Conservation (phyloP, 2,888 invertebrate genomes). For the Linnaemya tessellans region DNA sequence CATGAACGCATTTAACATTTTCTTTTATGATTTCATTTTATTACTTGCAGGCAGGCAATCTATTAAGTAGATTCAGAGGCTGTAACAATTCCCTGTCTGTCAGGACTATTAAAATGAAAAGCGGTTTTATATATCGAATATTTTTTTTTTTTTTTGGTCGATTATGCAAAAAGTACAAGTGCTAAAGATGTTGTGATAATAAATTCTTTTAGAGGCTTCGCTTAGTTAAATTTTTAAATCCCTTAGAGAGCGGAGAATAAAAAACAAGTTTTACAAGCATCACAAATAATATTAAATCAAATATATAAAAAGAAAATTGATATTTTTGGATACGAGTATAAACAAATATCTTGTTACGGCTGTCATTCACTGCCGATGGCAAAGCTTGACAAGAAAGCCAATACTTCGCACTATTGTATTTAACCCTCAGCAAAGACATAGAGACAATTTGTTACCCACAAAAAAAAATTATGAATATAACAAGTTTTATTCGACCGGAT, state of each 20-base stretch:
- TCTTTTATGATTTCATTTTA: not conserved
- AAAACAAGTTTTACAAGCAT: not conserved
- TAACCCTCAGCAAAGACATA: too few relatives aligned
- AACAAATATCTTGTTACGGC: too few relatives aligned
- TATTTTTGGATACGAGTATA: too few relatives aligned
- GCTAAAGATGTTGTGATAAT: not conserved
- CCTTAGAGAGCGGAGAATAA: not conserved
- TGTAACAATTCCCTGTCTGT: not conserved
- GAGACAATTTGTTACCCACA: too few relatives aligned
- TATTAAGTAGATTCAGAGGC: not conserved
- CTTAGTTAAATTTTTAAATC: not conserved
- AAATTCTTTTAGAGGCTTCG: not conserved
- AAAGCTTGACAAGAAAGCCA: too few relatives aligned
- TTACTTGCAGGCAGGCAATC: not conserved
- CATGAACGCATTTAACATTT: not conserved
- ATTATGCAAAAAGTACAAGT: not conserved
- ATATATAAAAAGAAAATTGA: not conserved
- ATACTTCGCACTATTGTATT: too few relatives aligned
- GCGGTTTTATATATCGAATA: not conserved
- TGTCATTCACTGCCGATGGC: too few relatives aligned
- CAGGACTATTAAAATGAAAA: not conserved
- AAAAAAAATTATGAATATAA: too few relatives aligned
- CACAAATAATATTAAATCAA: not conserved
- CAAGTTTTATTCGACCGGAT: too few relatives aligned
- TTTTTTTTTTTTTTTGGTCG: too few relatives aligned